Percentiles rank a stretch among this genome's conserved stretches.
phyloP scores from a whole-genome alignment of 2,797 vertebrate species.

The Spinus olivaceus region DNA sequence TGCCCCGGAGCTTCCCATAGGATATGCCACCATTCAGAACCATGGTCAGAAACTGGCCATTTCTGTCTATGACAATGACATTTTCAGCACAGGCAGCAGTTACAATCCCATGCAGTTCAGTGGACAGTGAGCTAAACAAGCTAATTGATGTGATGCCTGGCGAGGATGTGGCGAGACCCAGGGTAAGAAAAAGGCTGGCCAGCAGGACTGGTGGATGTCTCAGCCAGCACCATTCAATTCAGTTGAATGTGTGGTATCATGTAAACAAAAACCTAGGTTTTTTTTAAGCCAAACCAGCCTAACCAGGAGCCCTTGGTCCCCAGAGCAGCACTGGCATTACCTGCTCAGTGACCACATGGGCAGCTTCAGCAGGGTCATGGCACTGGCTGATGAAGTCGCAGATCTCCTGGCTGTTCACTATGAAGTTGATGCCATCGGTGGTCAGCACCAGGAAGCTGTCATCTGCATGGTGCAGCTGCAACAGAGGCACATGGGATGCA shows the following conservation, averaged over 20 bases:
- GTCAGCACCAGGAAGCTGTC: conserved; percentile 95
- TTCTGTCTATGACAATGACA: not conserved
- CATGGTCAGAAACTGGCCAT: not conserved
- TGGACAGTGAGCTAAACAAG: not conserved
- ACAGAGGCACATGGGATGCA: not conserved
- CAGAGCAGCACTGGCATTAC: conserved; percentile 56
- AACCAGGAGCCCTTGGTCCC: not conserved
- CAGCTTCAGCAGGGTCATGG: conserved; percentile 91
- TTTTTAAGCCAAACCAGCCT: not conserved
- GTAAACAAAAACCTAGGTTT: not conserved
- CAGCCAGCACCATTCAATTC: not conserved
- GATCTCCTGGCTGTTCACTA: conserved; percentile 98
- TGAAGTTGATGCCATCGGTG: conserved; percentile 97
- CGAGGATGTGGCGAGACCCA: not conserved
- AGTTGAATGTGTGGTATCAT: not conserved
- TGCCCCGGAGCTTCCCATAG: not conserved
- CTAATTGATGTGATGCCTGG: not conserved
- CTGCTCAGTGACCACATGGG: conserved; percentile 93
- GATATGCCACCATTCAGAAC: not conserved
- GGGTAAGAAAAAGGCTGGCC: not conserved
- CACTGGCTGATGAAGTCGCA: conserved; percentile 93
- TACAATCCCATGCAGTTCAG: not conserved
- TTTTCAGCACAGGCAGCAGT: not conserved
- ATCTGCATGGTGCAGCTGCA: conserved; percentile 86
- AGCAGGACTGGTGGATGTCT: not conserved